Evolutionary conservation across 2,797 vertebrate genomes (phyloP), one percentile per base, ranked within the genome.

Genomic region (Scolopax rusticola): DNA sequence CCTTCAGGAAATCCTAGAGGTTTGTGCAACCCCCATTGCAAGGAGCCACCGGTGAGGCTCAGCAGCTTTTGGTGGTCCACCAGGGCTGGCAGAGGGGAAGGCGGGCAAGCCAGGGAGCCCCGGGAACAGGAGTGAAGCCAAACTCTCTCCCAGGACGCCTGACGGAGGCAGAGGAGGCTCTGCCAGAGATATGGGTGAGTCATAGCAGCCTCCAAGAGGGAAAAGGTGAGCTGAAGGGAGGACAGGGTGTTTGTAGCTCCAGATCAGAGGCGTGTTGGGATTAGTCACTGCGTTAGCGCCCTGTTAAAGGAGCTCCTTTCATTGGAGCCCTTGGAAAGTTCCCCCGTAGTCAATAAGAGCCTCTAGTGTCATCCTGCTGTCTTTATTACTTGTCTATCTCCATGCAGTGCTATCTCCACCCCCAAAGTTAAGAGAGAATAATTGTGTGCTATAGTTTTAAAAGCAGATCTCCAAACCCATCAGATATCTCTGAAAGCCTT

Each of bases 171-270:
- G 70, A 82, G 0, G 1, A 6, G 11, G 74, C 30, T 67, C 75
- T 86, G 93, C 76, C 90, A 94, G 87, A 70, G 68, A 56, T 0
- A 20, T 3, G 3, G 10, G 59, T 91, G 92, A 90, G 77, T 90
- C 84, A 92, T 1, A 60, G 64, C 54, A 85, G 41, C 32, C 54
- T 87, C 82, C 2, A 0, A 68, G 17, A 85, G 76, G 64, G 65
- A 83, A 60, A 74, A 68, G 92, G 86, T n/a, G 91, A 96, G 79
- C 38, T 8, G 70, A 43, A 78, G 83, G 81, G 75, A 93, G 82
- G 56, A 83, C 5, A 17, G 84, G 1, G 0, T 87, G 89, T 75
- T 93, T 78, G 36, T 50, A 54, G 41, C 76, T 80, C 25, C 17
- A 38, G 32, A 94, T 80, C n/a, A 68, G 33, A 90, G 53, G 89